phyloP scores from a whole-genome alignment of 2,888 invertebrate genomes.

The Gastrophysa polygoni region DNA sequence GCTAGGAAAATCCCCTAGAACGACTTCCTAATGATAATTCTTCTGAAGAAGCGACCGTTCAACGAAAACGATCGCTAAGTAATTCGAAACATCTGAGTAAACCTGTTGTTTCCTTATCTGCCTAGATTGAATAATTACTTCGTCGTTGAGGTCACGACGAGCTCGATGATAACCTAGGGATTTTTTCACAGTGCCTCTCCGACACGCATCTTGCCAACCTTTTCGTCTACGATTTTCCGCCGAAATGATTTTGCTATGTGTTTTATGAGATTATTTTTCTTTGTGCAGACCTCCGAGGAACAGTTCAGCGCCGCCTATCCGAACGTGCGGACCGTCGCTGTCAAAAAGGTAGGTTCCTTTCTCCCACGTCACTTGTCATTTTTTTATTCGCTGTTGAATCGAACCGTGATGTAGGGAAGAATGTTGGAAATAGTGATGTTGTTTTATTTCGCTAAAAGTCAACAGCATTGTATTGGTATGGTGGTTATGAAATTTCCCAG shows the following conservation, averaged over 20 bases:
- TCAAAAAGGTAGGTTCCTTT: constrained; percentile 74
- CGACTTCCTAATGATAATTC: not conserved
- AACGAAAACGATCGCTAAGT: constrained; percentile 1
- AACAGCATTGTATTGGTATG: too few species aligned
- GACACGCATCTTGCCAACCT: not conserved
- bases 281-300: constrained; percentile 70
- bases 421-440: too few species aligned
- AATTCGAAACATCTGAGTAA: constrained; percentile 21
- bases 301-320: constrained; percentile 73
- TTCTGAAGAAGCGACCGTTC: constrained; percentile 9
- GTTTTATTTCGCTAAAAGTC: too few species aligned
- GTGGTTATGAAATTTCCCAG: too few species aligned
- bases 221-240: constrained; percentile 20
- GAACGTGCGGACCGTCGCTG: constrained; percentile 78
- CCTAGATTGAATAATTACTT: constrained; percentile 47
- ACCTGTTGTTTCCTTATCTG: constrained; percentile 45
- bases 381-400: too few species aligned
- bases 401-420: too few species aligned
- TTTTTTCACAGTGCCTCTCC: constrained; percentile 18
- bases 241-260: constrained; percentile 45
- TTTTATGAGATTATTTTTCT: constrained; percentile 51
- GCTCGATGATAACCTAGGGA: constrained; percentile 22
- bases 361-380: too few species aligned
- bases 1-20: too few species aligned
- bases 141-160: constrained; percentile 24